Base-by-base conservation (phyloP, 2,797 vertebrate species). In the Bucorvus abyssinicus region DNA sequence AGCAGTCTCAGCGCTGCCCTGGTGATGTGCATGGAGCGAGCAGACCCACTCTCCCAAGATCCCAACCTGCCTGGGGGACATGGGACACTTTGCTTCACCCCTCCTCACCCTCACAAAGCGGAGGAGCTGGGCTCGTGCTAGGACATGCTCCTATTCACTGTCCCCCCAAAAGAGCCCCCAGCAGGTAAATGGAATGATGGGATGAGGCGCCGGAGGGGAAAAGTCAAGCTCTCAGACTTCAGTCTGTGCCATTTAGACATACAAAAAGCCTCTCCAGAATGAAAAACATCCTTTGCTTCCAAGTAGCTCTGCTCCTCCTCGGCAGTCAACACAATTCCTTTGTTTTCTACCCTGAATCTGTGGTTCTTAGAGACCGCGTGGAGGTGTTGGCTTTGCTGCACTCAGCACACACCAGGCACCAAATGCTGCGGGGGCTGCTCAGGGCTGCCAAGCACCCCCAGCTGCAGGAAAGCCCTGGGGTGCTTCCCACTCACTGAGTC, bases 151-250 rank as follows among this genome's bases (percentile, higher is more conserved):
- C 14, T 55, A 9, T 45, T 75, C 53, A 36, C 34, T 30, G n/a
- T 20, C 45, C 61, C 17, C 45, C 32, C 56, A 69, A 27, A 53
- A 86, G 23, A 84, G 10, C 20, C 14, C 23, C 34, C 1, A 3
- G 23, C 60, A 91, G n/a, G 56, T 18, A 88, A 77, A 65, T 22
- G 36, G 38, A 80, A 26, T 16, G 9, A 3, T n/a, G 38, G 56
- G 47, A 80, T 67, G 61, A 50, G 68, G 32, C 65, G 70, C 79
- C 89, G 38, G 55, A 84, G 34, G 57, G 42, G 24, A 95, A 93
- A 74, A n/a, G n/a, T 55, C 90, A 82, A 63, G 56, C 61, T 38
- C 38, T 89, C 52, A 27, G 34, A 29, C 36, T 73, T 18, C 75
- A 67, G 53, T 8, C 42, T 53, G 18, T 71, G 75, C 76, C 47